Conservation (phyloP, 2,888 invertebrate genomes). For the Biston stratarius region DNA sequence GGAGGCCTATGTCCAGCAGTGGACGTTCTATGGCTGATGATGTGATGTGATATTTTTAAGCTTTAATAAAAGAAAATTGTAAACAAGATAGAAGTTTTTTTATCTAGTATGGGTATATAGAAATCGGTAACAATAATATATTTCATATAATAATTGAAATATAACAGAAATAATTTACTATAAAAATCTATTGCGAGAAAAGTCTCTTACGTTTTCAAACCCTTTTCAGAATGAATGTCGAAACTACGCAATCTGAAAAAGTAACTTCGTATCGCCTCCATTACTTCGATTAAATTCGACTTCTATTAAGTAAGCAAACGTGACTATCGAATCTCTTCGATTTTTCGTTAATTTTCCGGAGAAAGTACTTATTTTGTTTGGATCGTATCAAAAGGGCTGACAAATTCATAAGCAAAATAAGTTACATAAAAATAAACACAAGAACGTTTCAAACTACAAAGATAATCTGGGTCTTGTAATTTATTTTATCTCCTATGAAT, state of each 20-base stretch:
- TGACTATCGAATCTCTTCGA: neutral
- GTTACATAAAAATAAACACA: too few species aligned
- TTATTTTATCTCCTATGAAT: too few species aligned
- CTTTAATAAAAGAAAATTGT: too few species aligned
- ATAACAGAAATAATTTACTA: neutral
- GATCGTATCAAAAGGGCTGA: neutral
- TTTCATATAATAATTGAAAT: neutral
- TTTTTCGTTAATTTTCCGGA: neutral
- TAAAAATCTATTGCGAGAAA: neutral
- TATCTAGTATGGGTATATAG: too few species aligned
- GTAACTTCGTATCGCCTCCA: conserved; percentile 12
- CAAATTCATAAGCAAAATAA: neutral
- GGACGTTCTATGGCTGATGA: too few species aligned
- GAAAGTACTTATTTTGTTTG: neutral
- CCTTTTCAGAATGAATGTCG: conserved; percentile 5
- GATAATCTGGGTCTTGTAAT: too few species aligned
- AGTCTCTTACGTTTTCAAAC: conserved; percentile 2
- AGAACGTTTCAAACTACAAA: too few species aligned
- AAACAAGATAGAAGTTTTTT: too few species aligned
- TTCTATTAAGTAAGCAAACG: conserved; percentile 11
- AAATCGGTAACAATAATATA: too few species aligned
- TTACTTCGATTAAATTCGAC: conserved; percentile 13
- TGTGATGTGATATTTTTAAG: too few species aligned
- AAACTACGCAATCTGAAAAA: conserved; percentile 6
- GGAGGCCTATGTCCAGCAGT: too few species aligned